phyloP scores from a whole-genome alignment of 2,888 invertebrate species.

The Dryobota labecula region DNA sequence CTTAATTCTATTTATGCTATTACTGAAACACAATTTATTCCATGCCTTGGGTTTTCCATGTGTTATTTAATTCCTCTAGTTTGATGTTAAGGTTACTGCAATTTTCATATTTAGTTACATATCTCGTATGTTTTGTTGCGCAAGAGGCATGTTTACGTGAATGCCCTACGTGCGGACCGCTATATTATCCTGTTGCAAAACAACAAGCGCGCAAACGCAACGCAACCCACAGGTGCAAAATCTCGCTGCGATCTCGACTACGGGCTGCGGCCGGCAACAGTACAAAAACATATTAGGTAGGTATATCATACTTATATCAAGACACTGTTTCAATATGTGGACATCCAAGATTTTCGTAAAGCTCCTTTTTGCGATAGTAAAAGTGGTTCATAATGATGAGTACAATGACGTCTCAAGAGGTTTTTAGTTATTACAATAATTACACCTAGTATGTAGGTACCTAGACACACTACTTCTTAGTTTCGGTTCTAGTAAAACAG shows the following conservation, averaged over 20 bases:
- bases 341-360: not conserved
- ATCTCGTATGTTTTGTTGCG: not conserved
- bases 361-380: not conserved
- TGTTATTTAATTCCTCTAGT: not conserved
- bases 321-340: not conserved
- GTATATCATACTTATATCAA: not conserved
- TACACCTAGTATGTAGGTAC: no score
- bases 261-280: not conserved
- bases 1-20: not conserved
- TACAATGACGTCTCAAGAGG: no score
- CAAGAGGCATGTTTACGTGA: not conserved
- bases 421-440: no score
- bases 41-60: not conserved
- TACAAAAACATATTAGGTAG: not conserved
- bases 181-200: slow-evolving; percentile 27
- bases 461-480: not conserved
- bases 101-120: not conserved
- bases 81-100: no score
- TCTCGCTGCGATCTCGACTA: not conserved
- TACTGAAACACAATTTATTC: not conserved
- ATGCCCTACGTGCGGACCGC: not conserved
- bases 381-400: no score
- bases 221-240: slow-evolving; percentile 14
- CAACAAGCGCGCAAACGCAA: not conserved
- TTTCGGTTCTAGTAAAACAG: not conserved